Conservation (phyloP, 2,797 vertebrate species). For the Gila robusta region DNA sequence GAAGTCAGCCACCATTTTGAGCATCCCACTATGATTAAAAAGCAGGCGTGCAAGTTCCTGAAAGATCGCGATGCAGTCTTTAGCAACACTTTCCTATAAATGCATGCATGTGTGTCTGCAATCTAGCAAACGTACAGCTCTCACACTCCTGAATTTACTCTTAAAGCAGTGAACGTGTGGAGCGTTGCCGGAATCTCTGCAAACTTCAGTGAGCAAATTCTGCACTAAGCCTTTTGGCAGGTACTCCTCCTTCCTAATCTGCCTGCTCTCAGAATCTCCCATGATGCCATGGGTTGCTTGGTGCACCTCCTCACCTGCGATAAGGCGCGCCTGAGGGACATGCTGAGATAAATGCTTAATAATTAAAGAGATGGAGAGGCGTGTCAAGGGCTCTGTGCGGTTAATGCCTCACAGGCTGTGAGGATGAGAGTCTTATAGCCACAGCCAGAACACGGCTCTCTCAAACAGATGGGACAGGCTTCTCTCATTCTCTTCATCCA, state of each 20-base stretch:
- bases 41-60: slow-evolving; percentile 26
- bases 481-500: neutral
- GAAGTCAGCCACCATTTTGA: slow-evolving; percentile 50
- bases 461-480: slow-evolving; percentile 37
- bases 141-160: slow-evolving; percentile 8
- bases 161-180: slow-evolving; percentile 23
- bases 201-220: slow-evolving; percentile 59
- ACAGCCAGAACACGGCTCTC: slow-evolving; percentile 36
- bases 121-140: neutral
- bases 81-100: slow-evolving; percentile 18
- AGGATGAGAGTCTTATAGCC: slow-evolving; percentile 29
- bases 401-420: slow-evolving; percentile 58
- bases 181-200: slow-evolving; percentile 44
- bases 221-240: slow-evolving; percentile 57
- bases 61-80: slow-evolving; percentile 23
- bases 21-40: slow-evolving; percentile 52
- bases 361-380: slow-evolving; percentile 61
- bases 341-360: slow-evolving; percentile 62
- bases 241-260: slow-evolving; percentile 59
- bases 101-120: slow-evolving; percentile 2
- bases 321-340: slow-evolving; percentile 57
- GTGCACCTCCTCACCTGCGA: slow-evolving; percentile 60
- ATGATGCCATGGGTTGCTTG: slow-evolving; percentile 59
- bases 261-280: slow-evolving; percentile 62
- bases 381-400: slow-evolving; percentile 54